These are phyloP conservation scores for Apogon talboti DNA, from an alignment of 2,797 vertebrate species.

Conservation along the genomic window DNA sequence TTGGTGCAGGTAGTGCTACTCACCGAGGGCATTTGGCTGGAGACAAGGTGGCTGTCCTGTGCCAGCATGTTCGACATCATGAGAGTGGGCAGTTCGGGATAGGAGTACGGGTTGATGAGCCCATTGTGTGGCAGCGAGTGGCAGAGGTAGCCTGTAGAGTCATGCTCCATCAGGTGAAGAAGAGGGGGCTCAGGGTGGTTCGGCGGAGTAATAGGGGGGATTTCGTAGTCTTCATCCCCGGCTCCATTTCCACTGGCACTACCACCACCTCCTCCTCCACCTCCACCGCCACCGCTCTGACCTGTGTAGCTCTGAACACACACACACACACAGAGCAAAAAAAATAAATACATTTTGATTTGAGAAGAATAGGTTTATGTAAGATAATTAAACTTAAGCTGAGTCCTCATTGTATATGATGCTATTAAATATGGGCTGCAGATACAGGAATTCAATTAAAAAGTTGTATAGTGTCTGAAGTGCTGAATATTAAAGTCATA, in stretches of 20 bases:
- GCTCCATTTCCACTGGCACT: constrained; percentile 74
- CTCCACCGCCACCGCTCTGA: constrained; percentile 76
- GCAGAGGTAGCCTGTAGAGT: constrained; percentile 93
- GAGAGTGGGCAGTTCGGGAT: constrained; percentile 96
- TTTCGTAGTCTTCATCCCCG: constrained; percentile 97
- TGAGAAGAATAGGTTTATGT: not conserved
- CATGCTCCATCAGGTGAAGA: constrained; percentile 97
- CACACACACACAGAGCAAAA: not conserved
- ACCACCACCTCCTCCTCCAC: constrained; percentile 75
- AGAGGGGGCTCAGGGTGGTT: constrained; percentile 95
- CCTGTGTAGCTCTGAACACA: constrained; percentile 87
- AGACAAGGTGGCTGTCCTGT: constrained; percentile 95
- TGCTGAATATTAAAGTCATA: not conserved
- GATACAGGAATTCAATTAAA: constrained; percentile 16
- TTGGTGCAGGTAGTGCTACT: constrained; percentile 73
- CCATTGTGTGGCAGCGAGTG: constrained; percentile 94
- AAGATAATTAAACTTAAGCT: constrained; percentile 1
- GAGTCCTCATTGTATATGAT: constrained; percentile 1
- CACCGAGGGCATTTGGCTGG: constrained; percentile 96
- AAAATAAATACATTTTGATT: not conserved
- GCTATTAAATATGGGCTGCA: constrained; percentile 5
- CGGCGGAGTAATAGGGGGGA: constrained; percentile 97
- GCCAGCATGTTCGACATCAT: constrained; percentile 99
- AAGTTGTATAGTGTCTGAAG: constrained; percentile 13
- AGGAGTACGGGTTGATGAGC: constrained; percentile 95